These are phyloP conservation scores for Neosilurus hyrtlii DNA, from an alignment of 2,797 vertebrate genomes.

Conservation along the genomic window DNA sequence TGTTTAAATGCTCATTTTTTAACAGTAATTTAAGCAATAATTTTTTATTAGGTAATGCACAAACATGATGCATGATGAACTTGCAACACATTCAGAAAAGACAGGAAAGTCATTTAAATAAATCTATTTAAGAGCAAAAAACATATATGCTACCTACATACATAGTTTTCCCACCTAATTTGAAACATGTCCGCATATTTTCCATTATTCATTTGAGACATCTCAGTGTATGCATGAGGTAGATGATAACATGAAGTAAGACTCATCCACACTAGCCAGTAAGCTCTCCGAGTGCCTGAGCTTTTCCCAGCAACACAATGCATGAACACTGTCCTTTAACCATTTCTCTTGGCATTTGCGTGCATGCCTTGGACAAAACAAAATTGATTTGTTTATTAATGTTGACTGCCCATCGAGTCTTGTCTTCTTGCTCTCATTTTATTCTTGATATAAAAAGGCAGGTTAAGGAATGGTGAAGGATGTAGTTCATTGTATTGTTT, in stretches of 20 bases:
- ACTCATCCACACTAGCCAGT: constrained; percentile 29
- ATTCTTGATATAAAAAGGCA: constrained; percentile 62
- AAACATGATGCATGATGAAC: background rate
- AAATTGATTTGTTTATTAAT: constrained; percentile 64
- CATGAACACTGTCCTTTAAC: constrained; percentile 41
- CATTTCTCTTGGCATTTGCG: constrained; percentile 22
- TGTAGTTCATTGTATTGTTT: constrained; percentile 24
- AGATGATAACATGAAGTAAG: constrained; percentile 27
- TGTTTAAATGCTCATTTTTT: background rate
- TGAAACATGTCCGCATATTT: no score
- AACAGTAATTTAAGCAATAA: background rate
- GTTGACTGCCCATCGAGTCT: constrained; percentile 57
- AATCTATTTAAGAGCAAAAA: background rate
- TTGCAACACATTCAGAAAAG: background rate
- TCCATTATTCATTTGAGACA: background rate
- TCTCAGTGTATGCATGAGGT: background rate
- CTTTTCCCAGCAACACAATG: constrained; percentile 32
- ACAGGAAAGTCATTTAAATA: background rate
- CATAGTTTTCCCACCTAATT: background rate
- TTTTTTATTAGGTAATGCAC: no score
- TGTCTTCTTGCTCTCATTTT: constrained; percentile 16
- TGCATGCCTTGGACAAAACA: constrained; percentile 29
- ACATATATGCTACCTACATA: background rate
- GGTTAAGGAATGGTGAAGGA: constrained; percentile 65
- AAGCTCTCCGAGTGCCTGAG: constrained; percentile 26